Conservation (phyloP, 2,113 vertebrate genomes). For the Pogona vitticeps region DNA sequence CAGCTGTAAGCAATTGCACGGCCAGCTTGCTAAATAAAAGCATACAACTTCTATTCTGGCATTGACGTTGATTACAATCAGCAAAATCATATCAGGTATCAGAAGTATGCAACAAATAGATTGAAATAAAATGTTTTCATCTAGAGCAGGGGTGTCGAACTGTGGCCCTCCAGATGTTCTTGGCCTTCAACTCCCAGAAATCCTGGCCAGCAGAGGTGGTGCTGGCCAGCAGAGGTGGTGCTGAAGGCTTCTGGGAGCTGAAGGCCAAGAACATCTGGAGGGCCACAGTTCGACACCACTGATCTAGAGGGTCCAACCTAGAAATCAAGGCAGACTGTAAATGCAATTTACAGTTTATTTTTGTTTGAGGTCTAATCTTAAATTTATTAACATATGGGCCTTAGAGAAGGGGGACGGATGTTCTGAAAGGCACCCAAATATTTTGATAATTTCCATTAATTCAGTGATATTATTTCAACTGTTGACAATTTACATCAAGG, state of each 20-base stretch:
- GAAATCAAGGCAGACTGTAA: background rate
- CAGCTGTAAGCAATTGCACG: background rate
- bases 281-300: too few relatives aligned
- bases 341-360: background rate
- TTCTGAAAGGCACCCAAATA: background rate
- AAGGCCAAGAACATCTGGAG: too few relatives aligned
- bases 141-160: background rate
- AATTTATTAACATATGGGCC: too few relatives aligned
- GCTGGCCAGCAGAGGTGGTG: too few relatives aligned
- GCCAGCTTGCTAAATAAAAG: slow-evolving; percentile 34
- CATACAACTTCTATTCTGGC: slow-evolving; percentile 12
- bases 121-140: background rate
- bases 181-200: too few relatives aligned
- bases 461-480: background rate
- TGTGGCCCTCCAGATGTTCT: too few relatives aligned
- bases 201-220: too few relatives aligned
- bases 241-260: too few relatives aligned
- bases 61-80: background rate
- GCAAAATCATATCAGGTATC: background rate
- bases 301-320: too few relatives aligned
- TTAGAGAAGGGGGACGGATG: background rate
- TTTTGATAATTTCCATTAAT: background rate
- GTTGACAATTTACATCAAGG: background rate
- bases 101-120: background rate
- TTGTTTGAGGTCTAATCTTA: background rate